phyloP scores from a whole-genome alignment of 2,888 invertebrate genomes.

The Heliconius aoede region DNA sequence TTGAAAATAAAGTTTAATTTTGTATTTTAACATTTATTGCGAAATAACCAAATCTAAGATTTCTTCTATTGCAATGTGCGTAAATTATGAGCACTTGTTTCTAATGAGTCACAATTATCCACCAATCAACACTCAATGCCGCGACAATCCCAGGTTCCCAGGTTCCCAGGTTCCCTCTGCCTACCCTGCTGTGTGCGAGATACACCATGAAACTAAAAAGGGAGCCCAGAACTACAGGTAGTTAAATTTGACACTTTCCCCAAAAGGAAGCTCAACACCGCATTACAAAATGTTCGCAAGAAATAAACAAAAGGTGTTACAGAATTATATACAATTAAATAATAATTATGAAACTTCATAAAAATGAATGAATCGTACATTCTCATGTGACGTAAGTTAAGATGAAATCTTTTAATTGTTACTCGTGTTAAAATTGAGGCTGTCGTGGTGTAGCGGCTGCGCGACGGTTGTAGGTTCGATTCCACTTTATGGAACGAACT shows the following conservation, averaged over 20 bases:
- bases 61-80: conserved; percentile 40
- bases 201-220: not conserved
- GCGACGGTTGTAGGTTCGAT: not conserved
- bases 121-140: too few species aligned
- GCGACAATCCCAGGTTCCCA: too few species aligned
- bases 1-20: not conserved
- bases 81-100: conserved; percentile 14
- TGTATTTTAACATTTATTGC: conserved; percentile 13
- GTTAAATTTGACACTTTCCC: not conserved
- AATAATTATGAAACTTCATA: conserved; percentile 39
- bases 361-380: conserved; percentile 36
- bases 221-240: not conserved
- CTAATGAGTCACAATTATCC: not conserved
- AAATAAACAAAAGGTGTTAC: conserved; percentile 17
- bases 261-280: not conserved
- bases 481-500: not conserved
- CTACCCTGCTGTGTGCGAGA: too few species aligned
- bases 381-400: conserved; percentile 40
- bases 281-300: not conserved
- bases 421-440: conserved; percentile 31
- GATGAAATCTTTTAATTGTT: conserved; percentile 43
- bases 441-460: not conserved
- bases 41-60: conserved; percentile 35
- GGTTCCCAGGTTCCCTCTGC: too few species aligned
- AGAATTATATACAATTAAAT: conserved; percentile 19